Evolutionary conservation across 2,113 vertebrate genomes (phyloP).

Genomic region (Mola mola): DNA sequence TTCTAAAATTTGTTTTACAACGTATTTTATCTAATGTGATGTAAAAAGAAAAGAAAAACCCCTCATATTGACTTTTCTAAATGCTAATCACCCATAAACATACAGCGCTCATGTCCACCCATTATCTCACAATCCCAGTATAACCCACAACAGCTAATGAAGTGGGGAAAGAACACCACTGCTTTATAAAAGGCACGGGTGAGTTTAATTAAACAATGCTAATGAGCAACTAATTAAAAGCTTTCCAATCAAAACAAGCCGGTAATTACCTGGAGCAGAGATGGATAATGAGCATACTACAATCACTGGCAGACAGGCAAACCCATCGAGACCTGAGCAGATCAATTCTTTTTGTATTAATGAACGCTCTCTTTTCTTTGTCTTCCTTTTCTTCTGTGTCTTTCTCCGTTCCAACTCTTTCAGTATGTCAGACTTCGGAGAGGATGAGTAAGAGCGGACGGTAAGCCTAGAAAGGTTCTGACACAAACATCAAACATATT

Average conservation of each 20-base stretch:
- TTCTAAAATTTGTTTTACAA: too few species aligned
- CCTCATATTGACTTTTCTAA: constrained; percentile 22
- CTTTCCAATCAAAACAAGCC: constrained; percentile 80
- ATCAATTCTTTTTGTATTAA: constrained; percentile 75
- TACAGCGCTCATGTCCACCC: constrained; percentile 5
- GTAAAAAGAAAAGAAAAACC: constrained; percentile 14
- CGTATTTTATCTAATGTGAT: neutral
- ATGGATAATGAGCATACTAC: constrained; percentile 76
- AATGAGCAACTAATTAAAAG: constrained; percentile 83
- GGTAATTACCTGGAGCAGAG: constrained; percentile 79
- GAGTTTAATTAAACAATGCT: constrained; percentile 84
- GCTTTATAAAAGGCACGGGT: constrained; percentile 74
- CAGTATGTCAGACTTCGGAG: constrained; percentile 40
- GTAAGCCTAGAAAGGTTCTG: constrained; percentile 49
- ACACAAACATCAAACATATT: constrained; percentile 53
- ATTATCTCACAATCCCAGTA: constrained; percentile 36
- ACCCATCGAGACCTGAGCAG: constrained; percentile 62
- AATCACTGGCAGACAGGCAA: constrained; percentile 70
- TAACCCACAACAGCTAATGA: constrained; percentile 64
- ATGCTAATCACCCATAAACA: constrained; percentile 29
- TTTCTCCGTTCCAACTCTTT: constrained; percentile 41
- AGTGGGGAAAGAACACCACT: constrained; percentile 51
- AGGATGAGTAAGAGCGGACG: constrained; percentile 45
- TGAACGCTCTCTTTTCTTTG: constrained; percentile 46
- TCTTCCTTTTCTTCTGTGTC: constrained; percentile 23